Evolutionary conservation across 2,113 vertebrate genomes (phyloP).

Genomic region (Acrocephalus arundinaceus): DNA sequence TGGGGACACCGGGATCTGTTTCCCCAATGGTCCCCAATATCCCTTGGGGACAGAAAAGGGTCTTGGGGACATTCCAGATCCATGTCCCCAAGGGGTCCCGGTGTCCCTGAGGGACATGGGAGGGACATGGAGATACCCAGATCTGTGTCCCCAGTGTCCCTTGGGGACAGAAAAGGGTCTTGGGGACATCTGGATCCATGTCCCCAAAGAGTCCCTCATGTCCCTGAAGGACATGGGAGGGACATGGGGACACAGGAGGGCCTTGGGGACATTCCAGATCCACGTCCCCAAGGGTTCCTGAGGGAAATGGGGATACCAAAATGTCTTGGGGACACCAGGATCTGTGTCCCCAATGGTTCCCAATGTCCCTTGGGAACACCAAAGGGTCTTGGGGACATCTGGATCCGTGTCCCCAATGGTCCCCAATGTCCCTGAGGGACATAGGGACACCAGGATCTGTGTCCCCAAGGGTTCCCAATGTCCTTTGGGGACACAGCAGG

Average conservation of each 20-base stretch:
- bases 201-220: not conserved
- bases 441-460: no score
- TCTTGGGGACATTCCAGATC: not conserved
- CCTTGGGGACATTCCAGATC: not conserved
- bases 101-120: not conserved
- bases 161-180: not conserved
- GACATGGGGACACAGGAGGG: not conserved
- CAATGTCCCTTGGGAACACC: no score
- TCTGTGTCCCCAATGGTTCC: not conserved
- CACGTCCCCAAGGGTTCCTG: not conserved
- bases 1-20: not conserved
- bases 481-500: no score
- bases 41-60: no score
- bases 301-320: not conserved
- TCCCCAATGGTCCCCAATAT: no score
- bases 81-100: no score
- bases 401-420: no score
- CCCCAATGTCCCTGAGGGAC: no score
- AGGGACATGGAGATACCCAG: not conserved
- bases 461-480: no score
- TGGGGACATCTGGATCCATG: not conserved
- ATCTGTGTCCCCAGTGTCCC: not conserved
- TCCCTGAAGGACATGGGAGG: not conserved
- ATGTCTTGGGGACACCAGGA: not conserved
- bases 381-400: no score